Evolutionary conservation across 64 coral and sea anemone genomes (phyloP).

Genomic region (Astreopora myriophthalma): DNA sequence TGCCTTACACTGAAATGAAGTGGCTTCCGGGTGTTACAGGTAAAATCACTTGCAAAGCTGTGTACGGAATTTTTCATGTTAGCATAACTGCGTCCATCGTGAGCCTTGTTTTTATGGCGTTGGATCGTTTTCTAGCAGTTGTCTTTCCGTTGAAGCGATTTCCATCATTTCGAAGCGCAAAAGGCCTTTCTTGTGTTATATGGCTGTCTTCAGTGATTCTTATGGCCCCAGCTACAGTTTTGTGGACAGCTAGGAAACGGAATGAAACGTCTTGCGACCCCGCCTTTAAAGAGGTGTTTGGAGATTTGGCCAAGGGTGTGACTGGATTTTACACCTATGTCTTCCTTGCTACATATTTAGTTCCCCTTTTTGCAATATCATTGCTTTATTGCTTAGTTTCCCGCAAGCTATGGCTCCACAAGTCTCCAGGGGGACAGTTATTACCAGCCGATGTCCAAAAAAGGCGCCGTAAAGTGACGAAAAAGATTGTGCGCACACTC

Average conservation of each 20-base stretch:
- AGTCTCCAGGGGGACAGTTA: neutral
- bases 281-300: neutral
- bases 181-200: neutral
- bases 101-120: neutral
- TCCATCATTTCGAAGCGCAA: neutral
- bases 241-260: neutral
- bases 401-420: neutral
- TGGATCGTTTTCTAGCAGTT: neutral
- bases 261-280: neutral
- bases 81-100: neutral
- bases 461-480: neutral
- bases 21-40: neutral
- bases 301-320: neutral
- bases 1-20: neutral
- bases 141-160: neutral
- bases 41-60: neutral
- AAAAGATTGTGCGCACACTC: constrained; percentile 23
- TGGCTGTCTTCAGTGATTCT: neutral
- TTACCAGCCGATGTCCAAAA: neutral
- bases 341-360: neutral
- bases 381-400: neutral
- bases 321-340: neutral
- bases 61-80: neutral
- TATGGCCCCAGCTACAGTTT: neutral
- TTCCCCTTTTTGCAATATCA: neutral